phyloP scores from a whole-genome alignment of 2,797 vertebrate species.

The Chloroceryle inda region DNA sequence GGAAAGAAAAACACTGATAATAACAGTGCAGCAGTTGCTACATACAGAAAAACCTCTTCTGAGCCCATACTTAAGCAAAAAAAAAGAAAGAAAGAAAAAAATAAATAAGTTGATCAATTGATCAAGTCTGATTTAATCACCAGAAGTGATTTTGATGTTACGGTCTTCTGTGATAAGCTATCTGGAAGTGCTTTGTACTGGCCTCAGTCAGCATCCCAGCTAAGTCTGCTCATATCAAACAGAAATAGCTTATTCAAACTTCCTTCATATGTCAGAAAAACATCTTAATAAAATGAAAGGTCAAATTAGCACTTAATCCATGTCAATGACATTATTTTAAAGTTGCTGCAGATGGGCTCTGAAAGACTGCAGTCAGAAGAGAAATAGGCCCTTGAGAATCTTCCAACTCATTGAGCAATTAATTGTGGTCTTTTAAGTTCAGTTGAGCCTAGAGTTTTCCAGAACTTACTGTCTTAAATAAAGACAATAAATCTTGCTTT shows the following conservation, averaged over 20 bases:
- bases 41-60: background rate
- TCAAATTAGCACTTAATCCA: background rate
- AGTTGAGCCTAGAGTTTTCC: background rate
- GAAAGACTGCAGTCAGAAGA: background rate
- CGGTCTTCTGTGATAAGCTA: background rate
- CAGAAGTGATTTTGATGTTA: background rate
- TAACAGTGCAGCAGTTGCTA: background rate
- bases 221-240: background rate
- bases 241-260: background rate
- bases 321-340: background rate
- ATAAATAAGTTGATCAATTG: too few species aligned
- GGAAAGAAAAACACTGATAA: background rate
- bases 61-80: background rate
- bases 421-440: background rate
- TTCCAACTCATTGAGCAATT: background rate
- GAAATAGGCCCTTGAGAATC: background rate
- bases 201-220: background rate
- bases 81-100: background rate
- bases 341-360: background rate
- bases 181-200: background rate
- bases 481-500: background rate
- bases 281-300: background rate
- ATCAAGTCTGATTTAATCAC: background rate
- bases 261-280: background rate
- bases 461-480: background rate